Conservation (phyloP, 2,888 invertebrate species). For the Lasioglossum marginatum region DNA sequence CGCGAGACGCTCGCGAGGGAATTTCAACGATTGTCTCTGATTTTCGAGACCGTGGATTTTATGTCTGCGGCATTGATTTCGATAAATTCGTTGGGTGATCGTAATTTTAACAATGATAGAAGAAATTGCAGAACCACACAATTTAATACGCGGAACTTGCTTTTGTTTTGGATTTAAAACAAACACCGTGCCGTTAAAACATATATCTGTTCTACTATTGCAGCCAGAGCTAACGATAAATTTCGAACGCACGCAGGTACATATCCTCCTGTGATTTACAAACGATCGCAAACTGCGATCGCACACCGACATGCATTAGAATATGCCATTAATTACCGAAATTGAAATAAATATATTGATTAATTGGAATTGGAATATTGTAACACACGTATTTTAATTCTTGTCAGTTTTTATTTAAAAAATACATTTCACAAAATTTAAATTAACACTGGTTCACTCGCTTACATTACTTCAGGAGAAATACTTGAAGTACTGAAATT, state of each 20-base stretch:
- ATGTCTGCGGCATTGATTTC: not conserved
- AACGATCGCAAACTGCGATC: not conserved
- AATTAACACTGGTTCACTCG: too few species aligned
- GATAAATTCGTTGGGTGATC: too few species aligned
- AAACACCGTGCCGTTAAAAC: not conserved
- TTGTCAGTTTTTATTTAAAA: not conserved
- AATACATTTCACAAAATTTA: too few species aligned
- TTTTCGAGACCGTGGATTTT: not conserved
- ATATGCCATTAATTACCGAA: not conserved
- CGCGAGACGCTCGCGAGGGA: not conserved
- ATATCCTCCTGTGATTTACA: too few species aligned
- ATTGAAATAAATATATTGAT: not conserved
- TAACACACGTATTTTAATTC: not conserved
- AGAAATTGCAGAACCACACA: not conserved
- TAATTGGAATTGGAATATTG: too few species aligned
- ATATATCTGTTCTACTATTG: conserved; percentile 15
- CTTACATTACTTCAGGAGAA: not conserved
- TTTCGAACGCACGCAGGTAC: not conserved
- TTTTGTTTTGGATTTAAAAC: not conserved
- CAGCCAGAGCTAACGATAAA: not conserved
- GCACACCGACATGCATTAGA: not conserved
- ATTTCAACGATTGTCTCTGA: not conserved
- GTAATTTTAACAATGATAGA: not conserved
- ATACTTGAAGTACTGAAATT: not conserved
- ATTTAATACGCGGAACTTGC: not conserved